Evolutionary conservation across 1,140 invertebrate genomes (phyloP).

Genomic region (Magallana ariakensis): DNA sequence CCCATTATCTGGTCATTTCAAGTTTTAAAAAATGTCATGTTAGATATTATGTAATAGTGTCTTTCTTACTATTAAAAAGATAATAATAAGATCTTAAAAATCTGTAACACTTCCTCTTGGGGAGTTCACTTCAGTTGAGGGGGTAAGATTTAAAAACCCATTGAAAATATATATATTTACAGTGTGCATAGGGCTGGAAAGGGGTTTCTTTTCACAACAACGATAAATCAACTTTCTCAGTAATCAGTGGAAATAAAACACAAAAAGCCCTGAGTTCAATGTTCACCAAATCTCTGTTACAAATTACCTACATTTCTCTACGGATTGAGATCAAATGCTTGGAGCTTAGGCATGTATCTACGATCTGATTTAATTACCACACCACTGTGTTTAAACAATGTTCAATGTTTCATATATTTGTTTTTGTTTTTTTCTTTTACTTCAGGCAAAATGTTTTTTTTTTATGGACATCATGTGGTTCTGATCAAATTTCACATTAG

Average conservation of each 20-base stretch:
- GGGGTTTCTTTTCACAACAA: not conserved
- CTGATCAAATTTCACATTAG: conserved; percentile 37
- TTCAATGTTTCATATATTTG: not conserved
- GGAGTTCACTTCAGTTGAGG: no score
- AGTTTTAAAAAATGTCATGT: no score
- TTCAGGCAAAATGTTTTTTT: not conserved
- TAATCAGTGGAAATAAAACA: not conserved
- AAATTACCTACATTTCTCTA: not conserved
- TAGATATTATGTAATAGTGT: no score
- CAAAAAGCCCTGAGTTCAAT: not conserved
- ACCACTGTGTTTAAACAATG: conserved; percentile 7
- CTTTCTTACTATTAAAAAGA: no score
- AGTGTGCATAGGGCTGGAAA: not conserved
- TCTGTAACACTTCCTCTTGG: no score
- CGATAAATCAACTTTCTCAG: not conserved
- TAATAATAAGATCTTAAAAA: no score
- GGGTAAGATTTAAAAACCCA: no score
- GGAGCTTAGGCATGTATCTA: not conserved
- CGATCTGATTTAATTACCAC: not conserved
- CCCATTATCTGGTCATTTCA: no score
- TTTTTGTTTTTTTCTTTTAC: not conserved
- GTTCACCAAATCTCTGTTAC: not conserved
- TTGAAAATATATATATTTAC: no score
- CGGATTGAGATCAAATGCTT: not conserved
- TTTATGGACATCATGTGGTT: conserved; percentile 34